These are phyloP conservation scores for Apantesis nais DNA, from an alignment of 2,888 invertebrate genomes.

Conservation along the genomic window DNA sequence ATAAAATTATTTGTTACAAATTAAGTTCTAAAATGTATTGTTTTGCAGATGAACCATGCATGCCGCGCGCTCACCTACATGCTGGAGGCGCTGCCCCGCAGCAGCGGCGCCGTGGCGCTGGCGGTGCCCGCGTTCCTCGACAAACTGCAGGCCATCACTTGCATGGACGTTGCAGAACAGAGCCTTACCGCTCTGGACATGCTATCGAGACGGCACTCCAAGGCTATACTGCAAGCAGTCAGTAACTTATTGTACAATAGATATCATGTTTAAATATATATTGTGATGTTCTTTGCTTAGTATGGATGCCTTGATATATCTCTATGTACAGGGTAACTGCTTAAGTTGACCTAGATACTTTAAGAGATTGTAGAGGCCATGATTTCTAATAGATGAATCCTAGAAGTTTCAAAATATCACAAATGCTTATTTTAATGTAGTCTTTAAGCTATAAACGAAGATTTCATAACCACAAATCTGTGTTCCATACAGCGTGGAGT, in stretches of 20 bases:
- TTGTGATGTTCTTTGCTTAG: background rate
- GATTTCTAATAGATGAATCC: no score
- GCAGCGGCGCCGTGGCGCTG: conserved; percentile 97
- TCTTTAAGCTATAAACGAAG: background rate
- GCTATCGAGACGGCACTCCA: conserved; percentile 97
- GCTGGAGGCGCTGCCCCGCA: conserved; percentile 99
- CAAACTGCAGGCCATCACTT: conserved; percentile 98
- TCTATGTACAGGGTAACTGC: no score
- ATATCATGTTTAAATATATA: background rate
- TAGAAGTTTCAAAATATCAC: no score
- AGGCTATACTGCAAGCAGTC: conserved; percentile 96
- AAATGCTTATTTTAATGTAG: background rate
- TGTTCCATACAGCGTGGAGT: conserved; percentile 92
- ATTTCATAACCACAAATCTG: background rate
- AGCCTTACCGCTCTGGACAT: conserved; percentile 98
- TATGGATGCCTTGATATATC: background rate
- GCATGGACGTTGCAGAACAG: conserved; percentile 99
- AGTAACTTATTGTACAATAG: conserved; percentile 51
- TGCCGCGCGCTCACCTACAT: conserved; percentile 99
- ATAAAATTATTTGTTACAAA: background rate
- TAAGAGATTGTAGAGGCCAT: no score
- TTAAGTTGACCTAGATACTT: no score
- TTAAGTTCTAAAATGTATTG: background rate
- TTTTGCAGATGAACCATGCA: conserved; percentile 96
- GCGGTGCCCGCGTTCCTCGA: conserved; percentile 98